Evolutionary conservation across 2,113 vertebrate species (phyloP).

Genomic region (Antechinus flavipes): DNA sequence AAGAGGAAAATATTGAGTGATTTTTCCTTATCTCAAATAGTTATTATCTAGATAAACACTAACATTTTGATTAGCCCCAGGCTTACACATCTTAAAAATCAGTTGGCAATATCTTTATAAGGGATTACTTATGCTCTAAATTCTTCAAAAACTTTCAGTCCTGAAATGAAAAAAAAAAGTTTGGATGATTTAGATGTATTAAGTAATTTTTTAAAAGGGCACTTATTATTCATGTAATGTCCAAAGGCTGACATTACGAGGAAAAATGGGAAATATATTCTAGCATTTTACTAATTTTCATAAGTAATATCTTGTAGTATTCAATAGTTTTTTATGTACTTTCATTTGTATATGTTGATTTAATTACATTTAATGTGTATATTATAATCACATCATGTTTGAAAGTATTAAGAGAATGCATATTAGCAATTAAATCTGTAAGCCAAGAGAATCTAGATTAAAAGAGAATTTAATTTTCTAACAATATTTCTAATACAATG

Average conservation of each 20-base stretch:
- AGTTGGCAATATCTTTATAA: slow-evolving; percentile 4
- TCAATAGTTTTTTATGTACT: background rate
- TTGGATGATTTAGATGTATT: slow-evolving; percentile 69
- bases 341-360: background rate
- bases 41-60: background rate
- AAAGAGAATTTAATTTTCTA: background rate
- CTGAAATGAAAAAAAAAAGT: slow-evolving; percentile 44
- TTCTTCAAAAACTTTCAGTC: slow-evolving; percentile 41
- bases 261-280: slow-evolving; percentile 28
- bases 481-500: background rate
- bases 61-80: background rate
- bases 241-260: slow-evolving; percentile 52
- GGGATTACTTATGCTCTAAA: background rate
- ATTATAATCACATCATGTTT: background rate
- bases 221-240: slow-evolving; percentile 67
- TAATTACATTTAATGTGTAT: background rate
- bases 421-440: background rate
- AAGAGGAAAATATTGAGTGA: background rate
- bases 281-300: background rate
- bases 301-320: background rate
- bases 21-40: background rate
- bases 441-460: background rate
- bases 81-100: background rate
- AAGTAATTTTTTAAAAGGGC: slow-evolving; percentile 71
- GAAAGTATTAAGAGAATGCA: background rate